Conservation (phyloP, 2,888 invertebrate genomes). For the Phortica magna region DNA sequence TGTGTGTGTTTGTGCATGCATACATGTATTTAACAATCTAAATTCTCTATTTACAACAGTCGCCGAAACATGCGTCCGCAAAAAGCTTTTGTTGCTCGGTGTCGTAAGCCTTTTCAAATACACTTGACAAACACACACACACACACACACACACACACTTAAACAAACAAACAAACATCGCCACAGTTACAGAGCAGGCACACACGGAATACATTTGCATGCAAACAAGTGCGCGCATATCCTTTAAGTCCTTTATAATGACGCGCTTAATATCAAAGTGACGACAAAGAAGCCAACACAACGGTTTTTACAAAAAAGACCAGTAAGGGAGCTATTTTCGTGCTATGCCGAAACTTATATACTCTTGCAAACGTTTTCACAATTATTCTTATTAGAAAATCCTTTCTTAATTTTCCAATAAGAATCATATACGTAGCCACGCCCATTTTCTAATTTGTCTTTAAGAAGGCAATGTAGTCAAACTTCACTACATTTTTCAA, state of each 20-base stretch:
- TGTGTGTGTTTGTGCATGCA: not conserved
- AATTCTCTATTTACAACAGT: slow-evolving; percentile 10
- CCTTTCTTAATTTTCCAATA: no score
- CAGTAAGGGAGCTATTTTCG: no score
- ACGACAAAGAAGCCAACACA: not conserved
- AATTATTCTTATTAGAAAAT: no score
- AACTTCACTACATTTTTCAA: no score
- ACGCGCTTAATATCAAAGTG: slow-evolving; percentile 27
- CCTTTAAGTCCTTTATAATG: slow-evolving; percentile 28
- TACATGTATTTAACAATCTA: not conserved
- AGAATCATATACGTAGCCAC: no score
- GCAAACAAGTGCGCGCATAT: slow-evolving; percentile 27
- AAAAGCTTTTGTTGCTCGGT: not conserved
- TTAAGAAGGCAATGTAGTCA: no score
- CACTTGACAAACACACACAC: not conserved
- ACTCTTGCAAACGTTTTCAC: no score
- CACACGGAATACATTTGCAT: slow-evolving; percentile 23
- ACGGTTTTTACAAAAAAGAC: not conserved
- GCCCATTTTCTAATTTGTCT: no score
- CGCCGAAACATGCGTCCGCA: not conserved
- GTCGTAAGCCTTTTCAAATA: slow-evolving; percentile 21
- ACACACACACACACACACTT: slow-evolving; percentile 11
- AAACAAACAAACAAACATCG: no score
- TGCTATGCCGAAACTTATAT: no score
- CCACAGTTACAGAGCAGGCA: not conserved